Percentiles rank a stretch among this genome's conserved stretches.
These are phyloP conservation scores for Gymnocypris eckloni DNA, from an alignment of 2,797 vertebrate species.

Conservation along the genomic window DNA sequence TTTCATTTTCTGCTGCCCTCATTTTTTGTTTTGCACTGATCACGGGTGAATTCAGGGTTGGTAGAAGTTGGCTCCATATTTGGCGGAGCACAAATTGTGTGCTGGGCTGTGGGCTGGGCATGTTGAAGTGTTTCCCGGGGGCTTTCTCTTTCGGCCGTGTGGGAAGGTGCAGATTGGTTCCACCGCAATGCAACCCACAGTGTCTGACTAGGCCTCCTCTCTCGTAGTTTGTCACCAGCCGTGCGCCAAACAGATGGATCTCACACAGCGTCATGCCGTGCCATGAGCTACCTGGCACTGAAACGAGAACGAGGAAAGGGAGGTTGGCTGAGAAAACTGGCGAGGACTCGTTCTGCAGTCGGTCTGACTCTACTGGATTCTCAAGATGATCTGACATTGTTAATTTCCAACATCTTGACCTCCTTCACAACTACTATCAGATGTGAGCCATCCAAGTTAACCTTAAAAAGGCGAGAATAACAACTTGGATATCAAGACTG, in stretches of 20 bases:
- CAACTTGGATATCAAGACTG: background rate
- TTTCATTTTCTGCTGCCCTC: background rate
- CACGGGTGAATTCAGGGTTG: background rate
- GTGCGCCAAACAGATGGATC: conserved; percentile 57
- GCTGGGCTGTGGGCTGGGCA: background rate
- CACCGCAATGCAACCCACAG: conserved; percentile 43
- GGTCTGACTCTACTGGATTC: background rate
- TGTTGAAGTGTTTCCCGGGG: conserved; percentile 40
- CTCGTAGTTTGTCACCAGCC: conserved; percentile 32
- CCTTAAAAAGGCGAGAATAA: background rate
- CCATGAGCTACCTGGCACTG: conserved; percentile 47
- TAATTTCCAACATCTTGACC: background rate
- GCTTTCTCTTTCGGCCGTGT: conserved; percentile 35
- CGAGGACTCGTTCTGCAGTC: background rate
- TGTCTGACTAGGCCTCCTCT: conserved; percentile 39
- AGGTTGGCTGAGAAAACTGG: conserved; percentile 14
- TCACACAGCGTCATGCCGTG: conserved; percentile 30
- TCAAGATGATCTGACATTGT: conserved; percentile 3
- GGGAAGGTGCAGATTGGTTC: conserved; percentile 56
- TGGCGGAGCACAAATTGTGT: conserved; percentile 7
- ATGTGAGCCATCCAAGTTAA: background rate
- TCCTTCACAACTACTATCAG: background rate
- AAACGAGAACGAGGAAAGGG: background rate
- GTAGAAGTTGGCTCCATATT: background rate
- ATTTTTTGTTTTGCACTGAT: background rate